A percentile compares a stretch with the other conserved stretches of the same genome.
These are phyloP conservation scores for Camelus bactrianus DNA, from an alignment of 2,113 vertebrate genomes.

Conservation along the genomic window DNA sequence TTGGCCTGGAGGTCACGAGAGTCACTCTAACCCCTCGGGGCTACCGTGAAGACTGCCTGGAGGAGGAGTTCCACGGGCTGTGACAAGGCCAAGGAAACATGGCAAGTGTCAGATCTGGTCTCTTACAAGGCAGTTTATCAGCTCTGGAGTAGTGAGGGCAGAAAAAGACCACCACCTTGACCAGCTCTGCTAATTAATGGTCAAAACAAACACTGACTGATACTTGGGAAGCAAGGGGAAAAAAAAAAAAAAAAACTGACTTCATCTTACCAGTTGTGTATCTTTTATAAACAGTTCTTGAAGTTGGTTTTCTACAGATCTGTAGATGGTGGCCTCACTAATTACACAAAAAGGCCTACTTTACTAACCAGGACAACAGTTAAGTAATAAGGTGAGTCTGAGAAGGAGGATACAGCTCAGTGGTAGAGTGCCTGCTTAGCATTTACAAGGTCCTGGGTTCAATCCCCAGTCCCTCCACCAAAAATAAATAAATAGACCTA, in stretches of 20 bases:
- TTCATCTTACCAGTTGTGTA: neutral
- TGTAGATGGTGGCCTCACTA: neutral
- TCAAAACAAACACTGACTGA: neutral
- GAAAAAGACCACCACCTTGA: neutral
- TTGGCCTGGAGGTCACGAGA: neutral
- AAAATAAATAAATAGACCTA: too few species aligned
- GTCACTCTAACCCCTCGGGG: neutral
- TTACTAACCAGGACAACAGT: neutral
- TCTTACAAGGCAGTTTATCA: neutral
- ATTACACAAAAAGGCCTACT: neutral
- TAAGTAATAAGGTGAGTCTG: neutral
- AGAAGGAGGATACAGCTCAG: too few species aligned
- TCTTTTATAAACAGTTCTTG: neutral
- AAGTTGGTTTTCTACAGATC: neutral
- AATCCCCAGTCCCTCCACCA: too few species aligned
- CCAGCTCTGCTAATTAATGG: neutral
- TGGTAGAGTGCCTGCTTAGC: too few species aligned
- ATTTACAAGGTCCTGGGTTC: too few species aligned
- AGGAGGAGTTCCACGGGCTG: neutral
- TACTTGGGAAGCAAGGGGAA: rapidly evolving
- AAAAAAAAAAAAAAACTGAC: neutral
- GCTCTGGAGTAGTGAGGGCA: too few species aligned
- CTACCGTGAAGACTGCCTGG: neutral
- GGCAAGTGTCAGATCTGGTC: neutral
- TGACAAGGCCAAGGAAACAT: neutral